These are phyloP conservation scores for Lampris megalopsis DNA, from an alignment of 2,113 vertebrate genomes.

Conservation along the genomic window DNA sequence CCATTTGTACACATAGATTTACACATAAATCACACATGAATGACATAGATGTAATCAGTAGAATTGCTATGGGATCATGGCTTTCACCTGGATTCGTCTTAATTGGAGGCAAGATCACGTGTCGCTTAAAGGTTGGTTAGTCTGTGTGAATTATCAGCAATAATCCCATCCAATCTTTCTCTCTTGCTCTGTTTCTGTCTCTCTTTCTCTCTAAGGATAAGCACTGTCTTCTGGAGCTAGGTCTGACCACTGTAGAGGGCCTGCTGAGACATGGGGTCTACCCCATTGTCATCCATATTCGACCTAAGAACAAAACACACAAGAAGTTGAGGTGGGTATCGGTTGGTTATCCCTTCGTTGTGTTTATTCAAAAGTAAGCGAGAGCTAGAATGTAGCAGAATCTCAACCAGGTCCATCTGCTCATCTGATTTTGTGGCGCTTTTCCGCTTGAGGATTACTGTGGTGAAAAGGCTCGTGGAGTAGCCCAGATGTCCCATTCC, in stretches of 20 bases:
- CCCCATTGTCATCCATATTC: constrained; percentile 82
- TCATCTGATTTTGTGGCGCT: no score
- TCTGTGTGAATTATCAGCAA: background rate
- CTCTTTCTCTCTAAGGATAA: constrained; percentile 71
- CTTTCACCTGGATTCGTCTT: background rate
- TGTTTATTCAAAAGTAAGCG: no score
- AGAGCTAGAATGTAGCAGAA: no score
- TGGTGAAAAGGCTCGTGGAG: no score
- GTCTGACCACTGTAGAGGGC: constrained; percentile 73
- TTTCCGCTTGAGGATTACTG: no score
- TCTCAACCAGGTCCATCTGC: no score
- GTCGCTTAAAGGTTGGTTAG: background rate
- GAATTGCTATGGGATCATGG: no score
- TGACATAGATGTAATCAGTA: no score
- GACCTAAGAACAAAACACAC: constrained; percentile 81
- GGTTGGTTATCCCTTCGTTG: background rate
- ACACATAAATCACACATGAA: no score
- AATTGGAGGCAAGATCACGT: background rate
- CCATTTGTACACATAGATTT: no score
- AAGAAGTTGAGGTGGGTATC: constrained; percentile 73
- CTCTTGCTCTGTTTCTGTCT: background rate
- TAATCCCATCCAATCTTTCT: background rate
- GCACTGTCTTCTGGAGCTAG: constrained; percentile 82
- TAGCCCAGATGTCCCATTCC: no score
- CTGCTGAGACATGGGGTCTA: constrained; percentile 80